These are phyloP conservation scores for Hermaeophaga mercurialis DNA, from an alignment of 2,888 invertebrate species.

Conservation along the genomic window DNA sequence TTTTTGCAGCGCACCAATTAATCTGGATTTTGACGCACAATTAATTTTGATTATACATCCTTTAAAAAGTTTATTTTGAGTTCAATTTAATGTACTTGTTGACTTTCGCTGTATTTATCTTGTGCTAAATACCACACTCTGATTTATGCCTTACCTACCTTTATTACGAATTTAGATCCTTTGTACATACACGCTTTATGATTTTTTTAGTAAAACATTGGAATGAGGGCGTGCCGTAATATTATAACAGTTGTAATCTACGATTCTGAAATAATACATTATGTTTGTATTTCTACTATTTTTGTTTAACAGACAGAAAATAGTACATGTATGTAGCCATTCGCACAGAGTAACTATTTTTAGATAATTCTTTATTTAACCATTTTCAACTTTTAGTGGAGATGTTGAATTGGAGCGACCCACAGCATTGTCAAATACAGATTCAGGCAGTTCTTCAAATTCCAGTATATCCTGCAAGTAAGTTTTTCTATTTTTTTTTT, in stretches of 20 bases:
- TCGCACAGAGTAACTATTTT: not conserved
- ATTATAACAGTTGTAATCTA: too few species aligned
- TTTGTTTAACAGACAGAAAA: too few species aligned
- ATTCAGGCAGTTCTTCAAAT: slow-evolving; percentile 74
- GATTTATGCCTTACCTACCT: slow-evolving; percentile 7
- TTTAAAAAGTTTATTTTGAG: slow-evolving; percentile 14
- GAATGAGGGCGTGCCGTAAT: too few species aligned
- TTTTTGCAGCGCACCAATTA: slow-evolving; percentile 7
- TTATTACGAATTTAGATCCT: slow-evolving; percentile 4
- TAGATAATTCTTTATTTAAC: not conserved
- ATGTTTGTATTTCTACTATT: too few species aligned
- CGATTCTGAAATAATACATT: too few species aligned
- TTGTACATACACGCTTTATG: too few species aligned
- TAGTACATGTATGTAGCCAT: slow-evolving; percentile 1
- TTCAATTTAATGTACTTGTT: slow-evolving; percentile 15
- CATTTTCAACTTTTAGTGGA: slow-evolving; percentile 59
- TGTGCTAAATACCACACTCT: slow-evolving; percentile 17
- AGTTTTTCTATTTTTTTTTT: too few species aligned
- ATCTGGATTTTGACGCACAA: slow-evolving; percentile 14
- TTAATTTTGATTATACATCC: slow-evolving; percentile 13
- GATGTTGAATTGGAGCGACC: slow-evolving; percentile 61
- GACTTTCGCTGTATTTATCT: slow-evolving; percentile 16
- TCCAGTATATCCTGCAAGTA: slow-evolving; percentile 68
- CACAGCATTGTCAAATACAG: slow-evolving; percentile 60
- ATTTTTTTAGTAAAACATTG: too few species aligned